Evolutionary conservation across 2,113 vertebrate species (phyloP).

Genomic region (Eonycteris spelaea): DNA sequence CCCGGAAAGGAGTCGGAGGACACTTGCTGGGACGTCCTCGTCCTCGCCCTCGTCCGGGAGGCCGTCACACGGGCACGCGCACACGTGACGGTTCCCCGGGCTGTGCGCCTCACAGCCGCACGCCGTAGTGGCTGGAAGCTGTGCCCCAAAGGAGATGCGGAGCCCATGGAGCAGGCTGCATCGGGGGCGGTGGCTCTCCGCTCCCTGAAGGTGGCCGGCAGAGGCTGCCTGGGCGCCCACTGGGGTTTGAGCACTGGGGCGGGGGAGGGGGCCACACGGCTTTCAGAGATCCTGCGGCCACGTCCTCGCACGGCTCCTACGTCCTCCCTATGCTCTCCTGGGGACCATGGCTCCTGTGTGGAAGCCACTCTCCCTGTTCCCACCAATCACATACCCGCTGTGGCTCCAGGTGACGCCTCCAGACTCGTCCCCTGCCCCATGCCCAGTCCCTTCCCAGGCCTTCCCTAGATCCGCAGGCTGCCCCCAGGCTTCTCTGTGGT

Average conservation of each 20-base stretch:
- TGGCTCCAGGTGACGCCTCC: neutral
- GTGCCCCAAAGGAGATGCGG: neutral
- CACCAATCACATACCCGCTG: neutral
- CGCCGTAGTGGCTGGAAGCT: neutral
- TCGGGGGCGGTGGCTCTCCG: neutral
- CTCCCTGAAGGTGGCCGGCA: neutral
- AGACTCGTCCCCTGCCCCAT: neutral
- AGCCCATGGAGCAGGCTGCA: neutral
- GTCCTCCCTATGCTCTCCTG: neutral
- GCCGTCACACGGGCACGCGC: accelerated
- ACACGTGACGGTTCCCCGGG: accelerated
- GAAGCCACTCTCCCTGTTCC: neutral
- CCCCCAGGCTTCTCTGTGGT: neutral
- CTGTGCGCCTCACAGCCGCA: neutral
- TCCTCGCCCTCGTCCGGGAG: neutral
- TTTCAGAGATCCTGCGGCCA: neutral
- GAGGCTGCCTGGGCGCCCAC: neutral
- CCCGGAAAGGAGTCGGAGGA: neutral
- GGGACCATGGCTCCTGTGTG: accelerated
- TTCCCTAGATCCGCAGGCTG: neutral
- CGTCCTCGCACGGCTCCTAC: neutral
- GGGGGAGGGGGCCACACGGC: accelerated
- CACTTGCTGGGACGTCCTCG: neutral
- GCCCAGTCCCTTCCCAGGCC: no score
- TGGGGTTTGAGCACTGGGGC: neutral